Base-by-base conservation (phyloP, 1,140 invertebrate genomes). In the Habropoda laboriosa region DNA sequence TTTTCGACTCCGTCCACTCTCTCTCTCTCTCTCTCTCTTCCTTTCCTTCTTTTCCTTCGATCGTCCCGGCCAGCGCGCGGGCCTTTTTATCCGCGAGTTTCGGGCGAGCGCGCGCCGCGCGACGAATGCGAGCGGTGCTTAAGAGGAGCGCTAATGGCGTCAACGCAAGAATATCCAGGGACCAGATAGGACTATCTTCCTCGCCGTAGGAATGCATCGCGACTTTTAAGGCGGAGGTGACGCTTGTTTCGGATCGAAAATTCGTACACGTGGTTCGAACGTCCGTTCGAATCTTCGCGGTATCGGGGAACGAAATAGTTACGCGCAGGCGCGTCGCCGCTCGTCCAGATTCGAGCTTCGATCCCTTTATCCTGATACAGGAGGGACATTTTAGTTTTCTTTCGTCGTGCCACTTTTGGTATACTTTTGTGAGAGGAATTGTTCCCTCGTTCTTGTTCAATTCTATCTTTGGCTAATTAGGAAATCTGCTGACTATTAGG, bases 111-210 rank as follows among this genome's bases (percentile, higher is more conserved):
- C 74, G 63, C 80, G 72, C 70, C 79, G 78, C 75, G 75, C 82
- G 78, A 86, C 57, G 57, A 68, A 89, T 71, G 64, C 61, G 58
- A 51, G 42, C 64, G 70, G 61, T 57, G 53, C 80, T 88, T 83
- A 85, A 89, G 75, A 87, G 81, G 74, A 70, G 79, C 82, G 82
- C 83, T 90, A 90, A 88, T 89, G 86, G 89, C 86, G 87, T 90
- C 85, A 89, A 86, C 70, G 81, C 71, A 38, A 73, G 66, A 71
- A 87, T 87, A 87, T 80, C 70, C 79, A 66, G 30, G 60, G 30
- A 72, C 80, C 57, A 67, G 72, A 86, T 82, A 78, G 83, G 47
- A 80, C 80, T 78, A 84, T 84, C 80, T 71, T n/a, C 61, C 51
- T 18, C n/a, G n/a, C 13, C 47, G 24, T 32, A 45, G 66, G 75